phyloP scores from a whole-genome alignment of 2,797 vertebrate species.

The Echiichthys vipera region DNA sequence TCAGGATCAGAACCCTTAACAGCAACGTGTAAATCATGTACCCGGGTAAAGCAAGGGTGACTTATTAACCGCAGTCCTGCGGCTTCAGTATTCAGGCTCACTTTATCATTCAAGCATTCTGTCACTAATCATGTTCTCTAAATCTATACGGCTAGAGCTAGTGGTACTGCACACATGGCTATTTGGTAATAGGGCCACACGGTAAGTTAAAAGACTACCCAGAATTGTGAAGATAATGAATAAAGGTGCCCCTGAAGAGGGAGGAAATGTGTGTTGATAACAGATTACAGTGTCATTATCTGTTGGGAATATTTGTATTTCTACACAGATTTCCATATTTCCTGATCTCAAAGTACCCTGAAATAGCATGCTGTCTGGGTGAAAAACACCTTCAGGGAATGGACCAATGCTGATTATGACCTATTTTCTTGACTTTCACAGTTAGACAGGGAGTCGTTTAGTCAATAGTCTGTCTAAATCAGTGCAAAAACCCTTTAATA shows the following conservation, averaged over 20 bases:
- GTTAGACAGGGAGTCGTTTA: neutral
- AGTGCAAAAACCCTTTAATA: neutral
- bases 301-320: neutral
- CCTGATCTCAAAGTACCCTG: neutral
- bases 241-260: neutral
- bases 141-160: neutral
- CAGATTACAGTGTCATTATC: neutral
- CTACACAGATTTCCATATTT: neutral
- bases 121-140: neutral
- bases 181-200: neutral
- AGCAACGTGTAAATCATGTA: slow-evolving; percentile 24
- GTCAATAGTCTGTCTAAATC: neutral
- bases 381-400: slow-evolving; percentile 13
- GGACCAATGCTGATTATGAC: slow-evolving; percentile 3
- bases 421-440: slow-evolving; percentile 3
- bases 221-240: neutral
- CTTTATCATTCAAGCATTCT: neutral
- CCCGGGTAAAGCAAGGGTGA: neutral
- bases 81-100: neutral
- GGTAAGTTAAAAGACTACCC: neutral
- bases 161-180: neutral
- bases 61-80: slow-evolving; percentile 22
- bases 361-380: neutral
- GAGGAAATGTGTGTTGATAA: neutral
- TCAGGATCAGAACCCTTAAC: slow-evolving; percentile 2